Evolutionary conservation across 2,888 invertebrate genomes (phyloP), one percentile per base, ranked within the genome.

Genomic region (Busseola fusca): DNA sequence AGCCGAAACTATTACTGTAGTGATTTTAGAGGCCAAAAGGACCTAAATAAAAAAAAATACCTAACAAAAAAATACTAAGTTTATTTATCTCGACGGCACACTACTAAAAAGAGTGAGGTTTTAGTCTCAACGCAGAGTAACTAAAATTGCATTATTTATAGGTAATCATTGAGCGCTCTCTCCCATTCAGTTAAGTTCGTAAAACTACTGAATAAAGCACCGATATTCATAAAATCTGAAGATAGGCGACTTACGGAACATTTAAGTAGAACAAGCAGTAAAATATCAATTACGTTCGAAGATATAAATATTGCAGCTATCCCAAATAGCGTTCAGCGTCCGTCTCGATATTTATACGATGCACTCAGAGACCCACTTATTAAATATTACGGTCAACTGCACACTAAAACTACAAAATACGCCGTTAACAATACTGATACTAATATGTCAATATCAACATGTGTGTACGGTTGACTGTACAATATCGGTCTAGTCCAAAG

Each of bases 271-370:
- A 45, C 60, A 54, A 45, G 9, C 12, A n/a, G 14, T 71, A 60
- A 71, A 71, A 71, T 70, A 27, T 27, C 7, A 42, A 71, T 71
- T 42, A 34, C 3, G 16, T 42, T 21, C 34, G 34, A 37, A 12
- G 34, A 27, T 34, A 54, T 45, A 10, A 52, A 64, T 52, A 64
- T 25, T 42, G 25, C 18, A n/a, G 42, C n/a, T 42, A 14, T n/a
- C 18, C n/a, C 10, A 74, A 74, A 62, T 52, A n/a, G 30, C 18
- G 34, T 21, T 16, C 42, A 52, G 27, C 6, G 18, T 42, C 21
- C 21, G 18, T 50, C 12, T 42, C 9, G 14, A 34, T 73, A 40
- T 50, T 58, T 72, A 37, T 34, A 21, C 16, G 3, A 14, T 25
- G 30, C 14, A 34, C 5, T n/a, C 34, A 34, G 5, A 34, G 7